phyloP scores from a whole-genome alignment of 2,113 vertebrate genomes.

The Carassius gibelio region DNA sequence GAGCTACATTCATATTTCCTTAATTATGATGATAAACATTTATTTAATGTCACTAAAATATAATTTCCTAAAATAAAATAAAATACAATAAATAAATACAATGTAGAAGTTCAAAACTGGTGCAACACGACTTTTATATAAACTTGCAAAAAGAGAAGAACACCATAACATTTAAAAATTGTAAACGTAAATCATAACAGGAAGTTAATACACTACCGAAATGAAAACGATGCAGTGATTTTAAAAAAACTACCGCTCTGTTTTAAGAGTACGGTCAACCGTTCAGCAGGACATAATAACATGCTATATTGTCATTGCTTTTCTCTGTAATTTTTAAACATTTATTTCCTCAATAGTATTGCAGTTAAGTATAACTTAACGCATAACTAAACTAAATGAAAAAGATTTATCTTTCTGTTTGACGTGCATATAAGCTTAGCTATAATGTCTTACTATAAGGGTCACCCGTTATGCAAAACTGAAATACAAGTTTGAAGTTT shows the following conservation, averaged over 20 bases:
- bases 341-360: neutral
- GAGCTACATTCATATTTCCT: too few relatives aligned
- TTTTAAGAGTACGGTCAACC: neutral
- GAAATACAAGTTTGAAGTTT: neutral
- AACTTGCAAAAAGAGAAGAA: neutral
- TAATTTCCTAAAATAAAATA: neutral
- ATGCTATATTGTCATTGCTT: neutral
- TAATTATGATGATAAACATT: too few relatives aligned
- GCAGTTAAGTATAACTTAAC: neutral
- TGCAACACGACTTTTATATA: neutral
- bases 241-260: too few relatives aligned
- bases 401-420: neutral
- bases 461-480: neutral
- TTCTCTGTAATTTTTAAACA: neutral
- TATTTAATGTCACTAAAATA: neutral
- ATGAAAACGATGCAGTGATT: neutral
- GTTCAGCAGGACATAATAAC: neutral
- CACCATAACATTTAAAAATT: neutral
- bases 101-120: neutral
- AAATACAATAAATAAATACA: neutral
- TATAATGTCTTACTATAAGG: neutral
- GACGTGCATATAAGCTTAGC: neutral
- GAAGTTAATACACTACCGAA: neutral
- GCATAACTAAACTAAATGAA: neutral
- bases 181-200: neutral